Conservation (phyloP, 2,113 vertebrate species). For the Eptesicus fuscus region DNA sequence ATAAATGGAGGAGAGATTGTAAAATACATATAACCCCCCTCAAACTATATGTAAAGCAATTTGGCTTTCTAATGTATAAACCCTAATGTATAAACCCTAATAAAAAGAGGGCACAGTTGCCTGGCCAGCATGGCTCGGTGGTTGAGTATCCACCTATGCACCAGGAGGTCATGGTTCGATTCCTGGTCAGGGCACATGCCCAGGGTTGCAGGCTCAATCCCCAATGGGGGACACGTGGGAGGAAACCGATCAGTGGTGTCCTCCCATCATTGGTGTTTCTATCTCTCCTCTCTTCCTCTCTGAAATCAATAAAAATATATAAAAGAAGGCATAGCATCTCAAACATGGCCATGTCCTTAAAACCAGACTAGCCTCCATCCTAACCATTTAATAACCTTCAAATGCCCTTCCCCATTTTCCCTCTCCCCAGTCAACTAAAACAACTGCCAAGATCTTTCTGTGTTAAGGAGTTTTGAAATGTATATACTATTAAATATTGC, state of each 20-base stretch:
- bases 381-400: not conserved
- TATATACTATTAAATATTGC: slow-evolving; percentile 42
- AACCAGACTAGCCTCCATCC: not conserved
- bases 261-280: too few relatives aligned
- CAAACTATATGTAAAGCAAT: not conserved
- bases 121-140: too few relatives aligned
- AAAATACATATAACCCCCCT: not conserved
- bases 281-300: too few relatives aligned
- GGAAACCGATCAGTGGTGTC: too few relatives aligned
- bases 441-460: not conserved
- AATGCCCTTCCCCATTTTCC: not conserved
- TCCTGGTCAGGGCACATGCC: too few relatives aligned
- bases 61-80: not conserved
- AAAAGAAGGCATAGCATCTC: not conserved
- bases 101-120: not conserved
- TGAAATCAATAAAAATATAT: too few relatives aligned
- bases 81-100: not conserved
- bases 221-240: too few relatives aligned
- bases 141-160: too few relatives aligned
- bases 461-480: not conserved
- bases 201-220: too few relatives aligned
- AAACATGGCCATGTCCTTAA: not conserved
- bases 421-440: not conserved
- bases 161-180: too few relatives aligned
- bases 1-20: not conserved